Percentiles rank a stretch among this genome's conserved stretches.
Conservation (phyloP, 2,888 invertebrate species). For the Bimastos eiseni region DNA sequence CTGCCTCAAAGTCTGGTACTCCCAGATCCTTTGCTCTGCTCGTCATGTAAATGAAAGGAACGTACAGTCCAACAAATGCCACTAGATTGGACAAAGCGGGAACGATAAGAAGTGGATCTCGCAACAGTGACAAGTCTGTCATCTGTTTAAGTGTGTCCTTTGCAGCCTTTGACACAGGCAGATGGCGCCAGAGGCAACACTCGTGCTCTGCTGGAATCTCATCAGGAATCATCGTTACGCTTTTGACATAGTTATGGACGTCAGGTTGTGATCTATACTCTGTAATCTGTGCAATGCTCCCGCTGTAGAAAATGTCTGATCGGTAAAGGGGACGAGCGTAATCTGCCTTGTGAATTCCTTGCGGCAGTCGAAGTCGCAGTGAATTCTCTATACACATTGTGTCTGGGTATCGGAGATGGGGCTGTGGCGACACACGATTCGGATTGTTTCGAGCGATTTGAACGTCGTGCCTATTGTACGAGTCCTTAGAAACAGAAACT, state of each 20-base stretch:
- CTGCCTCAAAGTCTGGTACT: constrained; percentile 63
- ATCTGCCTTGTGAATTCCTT: constrained; percentile 49
- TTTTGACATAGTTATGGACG: constrained; percentile 78
- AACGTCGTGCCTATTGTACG: not conserved
- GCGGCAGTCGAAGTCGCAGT: constrained; percentile 24
- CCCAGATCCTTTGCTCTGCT: constrained; percentile 47
- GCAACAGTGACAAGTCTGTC: constrained; percentile 85
- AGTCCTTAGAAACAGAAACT: not conserved
- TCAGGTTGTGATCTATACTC: constrained; percentile 86
- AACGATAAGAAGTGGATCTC: constrained; percentile 85
- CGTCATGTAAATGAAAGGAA: constrained; percentile 58
- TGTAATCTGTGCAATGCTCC: constrained; percentile 85
- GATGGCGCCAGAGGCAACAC: constrained; percentile 44
- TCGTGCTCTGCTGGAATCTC: constrained; percentile 47
- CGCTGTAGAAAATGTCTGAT: constrained; percentile 96
- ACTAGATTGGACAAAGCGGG: constrained; percentile 83
- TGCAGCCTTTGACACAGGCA: constrained; percentile 59
- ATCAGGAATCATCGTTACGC: constrained; percentile 81
- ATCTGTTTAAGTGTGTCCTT: constrained; percentile 73
- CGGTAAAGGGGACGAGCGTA: constrained; percentile 79
- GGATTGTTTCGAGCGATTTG: not conserved
- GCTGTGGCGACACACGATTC: not conserved
- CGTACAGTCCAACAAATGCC: constrained; percentile 56
- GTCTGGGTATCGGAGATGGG: not conserved
- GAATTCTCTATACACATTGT: constrained; percentile 16